Conservation (phyloP, 2,888 invertebrate species). For the Mesorhabditis belari region DNA sequence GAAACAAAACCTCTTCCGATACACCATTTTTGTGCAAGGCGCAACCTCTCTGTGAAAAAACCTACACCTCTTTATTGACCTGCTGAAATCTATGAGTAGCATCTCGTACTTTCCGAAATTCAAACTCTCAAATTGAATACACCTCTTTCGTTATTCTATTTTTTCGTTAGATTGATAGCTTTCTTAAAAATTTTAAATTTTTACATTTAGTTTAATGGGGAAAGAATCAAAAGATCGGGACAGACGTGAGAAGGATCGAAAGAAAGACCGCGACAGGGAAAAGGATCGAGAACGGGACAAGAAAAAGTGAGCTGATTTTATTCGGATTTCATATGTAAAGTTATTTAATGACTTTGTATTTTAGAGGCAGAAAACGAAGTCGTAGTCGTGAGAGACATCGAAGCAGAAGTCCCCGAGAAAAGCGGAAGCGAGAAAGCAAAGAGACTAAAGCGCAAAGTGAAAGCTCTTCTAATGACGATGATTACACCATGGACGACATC, state of each 20-base stretch:
- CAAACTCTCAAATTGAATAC: too few relatives aligned
- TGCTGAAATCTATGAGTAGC: too few relatives aligned
- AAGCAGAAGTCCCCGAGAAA: neutral
- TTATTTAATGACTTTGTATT: neutral
- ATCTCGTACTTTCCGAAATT: too few relatives aligned
- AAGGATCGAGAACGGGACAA: constrained; percentile 8
- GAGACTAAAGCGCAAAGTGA: neutral
- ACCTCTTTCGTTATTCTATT: too few relatives aligned
- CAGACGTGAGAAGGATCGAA: constrained; percentile 11
- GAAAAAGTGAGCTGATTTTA: neutral
- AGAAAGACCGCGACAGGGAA: constrained; percentile 13
- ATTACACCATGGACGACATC: constrained; percentile 6
- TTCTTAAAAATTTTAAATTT: too few relatives aligned
- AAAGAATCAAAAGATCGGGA: constrained; percentile 11
- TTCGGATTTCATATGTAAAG: neutral
- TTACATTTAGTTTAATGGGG: constrained; percentile 27
- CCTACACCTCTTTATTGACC: too few relatives aligned
- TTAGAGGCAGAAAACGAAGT: neutral
- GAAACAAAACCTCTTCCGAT: too few relatives aligned
- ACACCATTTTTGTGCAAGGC: too few relatives aligned
- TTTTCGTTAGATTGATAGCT: too few relatives aligned
- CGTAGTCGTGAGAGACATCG: neutral
- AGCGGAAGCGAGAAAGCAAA: neutral
- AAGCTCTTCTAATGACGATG: neutral
- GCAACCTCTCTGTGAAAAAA: too few relatives aligned